Evolutionary conservation across 2,797 vertebrate species (phyloP).

Genomic region (Pristis pectinata): DNA sequence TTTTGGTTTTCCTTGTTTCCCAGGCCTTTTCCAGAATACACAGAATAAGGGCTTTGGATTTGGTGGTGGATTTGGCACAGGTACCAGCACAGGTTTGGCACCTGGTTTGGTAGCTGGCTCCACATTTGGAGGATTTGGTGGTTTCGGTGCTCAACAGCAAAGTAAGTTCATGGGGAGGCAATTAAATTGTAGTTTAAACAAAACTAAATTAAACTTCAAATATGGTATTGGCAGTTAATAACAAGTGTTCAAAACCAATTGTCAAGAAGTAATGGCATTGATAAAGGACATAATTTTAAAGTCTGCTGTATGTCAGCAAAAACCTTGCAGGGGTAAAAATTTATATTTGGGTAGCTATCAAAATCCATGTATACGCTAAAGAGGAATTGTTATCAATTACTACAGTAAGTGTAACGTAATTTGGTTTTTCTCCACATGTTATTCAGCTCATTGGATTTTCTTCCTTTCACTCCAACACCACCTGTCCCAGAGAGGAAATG

Average conservation of each 20-base stretch:
- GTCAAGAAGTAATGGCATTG: background rate
- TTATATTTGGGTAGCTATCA: background rate
- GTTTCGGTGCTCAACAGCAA: conserved; percentile 34
- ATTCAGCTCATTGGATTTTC: background rate
- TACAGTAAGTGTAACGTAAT: background rate
- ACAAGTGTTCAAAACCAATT: background rate
- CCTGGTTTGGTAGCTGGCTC: conserved; percentile 72
- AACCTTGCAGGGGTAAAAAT: background rate
- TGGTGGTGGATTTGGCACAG: conserved; percentile 73
- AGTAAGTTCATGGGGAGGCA: conserved; percentile 26
- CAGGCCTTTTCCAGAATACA: conserved; percentile 29
- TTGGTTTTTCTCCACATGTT: background rate
- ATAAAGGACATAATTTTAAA: background rate
- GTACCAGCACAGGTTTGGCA: conserved; percentile 70
- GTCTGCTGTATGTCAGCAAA: background rate
- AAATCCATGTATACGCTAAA: background rate
- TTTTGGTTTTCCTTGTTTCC: background rate
- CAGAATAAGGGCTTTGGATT: conserved; percentile 96
- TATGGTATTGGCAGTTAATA: background rate
- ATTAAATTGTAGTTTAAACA: background rate
- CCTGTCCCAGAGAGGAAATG: background rate
- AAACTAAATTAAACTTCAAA: background rate
- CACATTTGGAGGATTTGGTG: conserved; percentile 33
- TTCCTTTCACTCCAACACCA: background rate
- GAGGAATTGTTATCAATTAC: background rate